These are phyloP conservation scores for Cyrtodaria siliqua DNA, from an alignment of 2,888 invertebrate species.

Conservation along the genomic window DNA sequence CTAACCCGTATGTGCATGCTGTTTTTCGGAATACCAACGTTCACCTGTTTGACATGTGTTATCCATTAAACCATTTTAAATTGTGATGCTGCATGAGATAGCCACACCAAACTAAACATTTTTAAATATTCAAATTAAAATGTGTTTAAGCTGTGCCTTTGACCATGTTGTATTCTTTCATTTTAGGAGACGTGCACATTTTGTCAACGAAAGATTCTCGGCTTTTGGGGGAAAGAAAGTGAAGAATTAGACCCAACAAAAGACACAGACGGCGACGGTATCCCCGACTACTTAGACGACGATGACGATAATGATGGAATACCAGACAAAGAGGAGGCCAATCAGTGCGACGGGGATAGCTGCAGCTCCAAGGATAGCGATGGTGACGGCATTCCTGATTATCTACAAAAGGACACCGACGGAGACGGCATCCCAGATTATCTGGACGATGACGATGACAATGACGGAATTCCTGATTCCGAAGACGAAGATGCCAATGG, in stretches of 20 bases:
- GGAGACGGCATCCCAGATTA: constrained; percentile 78
- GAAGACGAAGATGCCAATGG: constrained; percentile 75
- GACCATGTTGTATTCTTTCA: neutral
- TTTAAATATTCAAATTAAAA: too few species aligned
- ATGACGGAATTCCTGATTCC: constrained; percentile 73
- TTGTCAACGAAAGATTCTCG: constrained; percentile 75
- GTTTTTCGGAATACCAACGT: too few species aligned
- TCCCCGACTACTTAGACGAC: constrained; percentile 73
- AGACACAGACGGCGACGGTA: constrained; percentile 73
- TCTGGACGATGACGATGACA: constrained; percentile 61
- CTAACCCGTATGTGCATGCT: too few species aligned
- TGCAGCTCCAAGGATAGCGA: constrained; percentile 72
- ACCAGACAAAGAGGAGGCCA: constrained; percentile 70
- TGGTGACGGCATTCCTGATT: constrained; percentile 76
- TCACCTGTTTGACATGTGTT: too few species aligned
- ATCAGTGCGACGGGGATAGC: constrained; percentile 65
- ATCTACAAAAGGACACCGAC: constrained; percentile 71
- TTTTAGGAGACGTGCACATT: constrained; percentile 74
- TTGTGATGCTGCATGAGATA: too few species aligned
- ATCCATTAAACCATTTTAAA: too few species aligned
- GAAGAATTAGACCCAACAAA: constrained; percentile 76
- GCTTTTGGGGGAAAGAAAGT: constrained; percentile 64
- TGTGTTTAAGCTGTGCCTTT: too few species aligned
- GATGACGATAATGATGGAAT: constrained; percentile 82
- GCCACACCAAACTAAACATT: too few species aligned